Evolutionary conservation across 2,888 invertebrate genomes (phyloP).

Genomic region (Teleogryllus oceanicus): DNA sequence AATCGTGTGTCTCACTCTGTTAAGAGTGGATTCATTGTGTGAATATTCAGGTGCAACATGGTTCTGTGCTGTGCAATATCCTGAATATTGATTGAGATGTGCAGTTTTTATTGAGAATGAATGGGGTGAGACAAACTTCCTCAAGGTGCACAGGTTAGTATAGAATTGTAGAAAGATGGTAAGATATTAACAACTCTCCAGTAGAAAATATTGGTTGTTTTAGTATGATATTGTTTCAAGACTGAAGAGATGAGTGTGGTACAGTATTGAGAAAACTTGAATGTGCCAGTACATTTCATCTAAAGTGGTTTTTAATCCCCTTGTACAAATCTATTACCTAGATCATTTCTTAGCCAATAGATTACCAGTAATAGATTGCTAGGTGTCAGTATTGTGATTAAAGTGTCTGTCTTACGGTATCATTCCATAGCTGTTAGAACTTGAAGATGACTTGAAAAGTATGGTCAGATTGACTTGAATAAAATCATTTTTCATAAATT

Average conservation of each 20-base stretch:
- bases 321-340: background rate
- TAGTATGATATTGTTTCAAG: conserved; percentile 18
- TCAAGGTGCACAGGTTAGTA: background rate
- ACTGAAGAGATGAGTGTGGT: conserved; percentile 18
- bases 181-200: background rate
- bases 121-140: conserved; percentile 20
- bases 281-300: conserved; percentile 9
- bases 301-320: background rate
- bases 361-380: background rate
- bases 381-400: background rate
- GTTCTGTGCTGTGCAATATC: too few relatives aligned
- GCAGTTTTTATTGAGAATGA: background rate
- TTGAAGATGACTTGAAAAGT: too few relatives aligned
- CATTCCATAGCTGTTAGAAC: background rate
- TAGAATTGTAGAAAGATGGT: background rate
- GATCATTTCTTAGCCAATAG: background rate
- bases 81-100: too few relatives aligned
- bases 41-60: background rate
- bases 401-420: background rate
- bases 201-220: background rate
- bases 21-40: background rate
- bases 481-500: too few relatives aligned
- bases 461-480: too few relatives aligned
- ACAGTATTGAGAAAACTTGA: background rate
- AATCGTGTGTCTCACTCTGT: conserved; percentile 18